Evolutionary conservation across 2,113 vertebrate genomes (phyloP).

Genomic region (Zapus hudsonius): DNA sequence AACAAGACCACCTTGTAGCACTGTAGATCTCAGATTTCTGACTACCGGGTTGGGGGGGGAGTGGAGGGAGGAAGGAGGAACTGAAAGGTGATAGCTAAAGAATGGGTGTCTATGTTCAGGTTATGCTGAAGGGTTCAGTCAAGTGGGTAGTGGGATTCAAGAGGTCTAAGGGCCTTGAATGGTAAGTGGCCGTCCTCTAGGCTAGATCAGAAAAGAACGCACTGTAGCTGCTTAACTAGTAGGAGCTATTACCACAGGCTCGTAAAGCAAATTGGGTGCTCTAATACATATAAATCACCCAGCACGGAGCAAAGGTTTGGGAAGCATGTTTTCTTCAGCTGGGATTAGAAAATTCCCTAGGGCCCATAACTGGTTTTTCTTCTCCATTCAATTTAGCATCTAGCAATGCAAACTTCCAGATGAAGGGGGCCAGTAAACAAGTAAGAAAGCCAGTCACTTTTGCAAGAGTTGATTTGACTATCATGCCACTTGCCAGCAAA

Average conservation of each 20-base stretch:
- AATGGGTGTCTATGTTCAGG: neutral
- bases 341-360: conserved; percentile 8
- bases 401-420: neutral
- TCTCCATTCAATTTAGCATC: conserved; percentile 16
- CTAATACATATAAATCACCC: neutral
- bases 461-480: neutral
- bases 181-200: neutral
- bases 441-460: too few species aligned
- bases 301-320: conserved; percentile 3
- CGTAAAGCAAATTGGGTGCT: neutral
- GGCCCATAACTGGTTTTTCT: neutral
- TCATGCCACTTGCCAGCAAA: conserved; percentile 18
- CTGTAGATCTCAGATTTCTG: conserved; percentile 21
- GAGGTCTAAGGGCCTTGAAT: neutral
- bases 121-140: conserved; percentile 26
- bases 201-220: conserved; percentile 26
- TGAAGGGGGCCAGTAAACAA: neutral
- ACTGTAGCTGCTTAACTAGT: conserved; percentile 14
- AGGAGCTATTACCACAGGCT: neutral
- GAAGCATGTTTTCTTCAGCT: conserved; percentile 45
- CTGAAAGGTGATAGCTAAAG: neutral
- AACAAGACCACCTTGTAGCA: conserved; percentile 31
- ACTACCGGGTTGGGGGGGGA: neutral
- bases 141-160: neutral
- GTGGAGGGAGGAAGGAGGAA: neutral